These are phyloP conservation scores for Prionace glauca DNA, from an alignment of 2,797 vertebrate species.

Conservation along the genomic window DNA sequence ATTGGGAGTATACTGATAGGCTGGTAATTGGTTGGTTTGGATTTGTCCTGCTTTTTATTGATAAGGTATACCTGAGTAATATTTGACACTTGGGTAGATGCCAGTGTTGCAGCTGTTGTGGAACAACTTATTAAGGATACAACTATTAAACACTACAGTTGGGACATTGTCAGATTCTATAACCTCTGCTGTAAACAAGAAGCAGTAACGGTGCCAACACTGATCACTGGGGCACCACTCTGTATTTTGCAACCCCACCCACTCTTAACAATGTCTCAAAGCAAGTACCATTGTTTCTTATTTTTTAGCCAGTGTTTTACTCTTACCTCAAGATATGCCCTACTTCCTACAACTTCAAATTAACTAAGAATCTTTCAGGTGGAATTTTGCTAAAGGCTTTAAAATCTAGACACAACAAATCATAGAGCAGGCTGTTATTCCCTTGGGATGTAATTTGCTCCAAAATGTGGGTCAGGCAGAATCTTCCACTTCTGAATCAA, in stretches of 20 bases:
- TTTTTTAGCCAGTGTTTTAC: background rate
- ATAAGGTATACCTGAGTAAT: background rate
- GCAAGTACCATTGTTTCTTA: background rate
- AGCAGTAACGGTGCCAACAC: background rate
- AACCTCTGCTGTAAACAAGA: background rate
- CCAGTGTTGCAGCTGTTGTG: no score
- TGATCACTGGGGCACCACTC: background rate
- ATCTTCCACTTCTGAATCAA: background rate
- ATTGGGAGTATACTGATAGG: background rate
- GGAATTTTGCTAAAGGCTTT: background rate
- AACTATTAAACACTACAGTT: background rate
- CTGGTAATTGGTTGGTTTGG: background rate
- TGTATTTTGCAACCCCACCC: background rate
- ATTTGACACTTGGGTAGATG: background rate
- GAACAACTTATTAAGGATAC: no score
- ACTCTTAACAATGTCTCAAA: background rate
- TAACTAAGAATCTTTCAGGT: no score
- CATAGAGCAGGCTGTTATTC: background rate
- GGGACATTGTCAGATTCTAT: background rate
- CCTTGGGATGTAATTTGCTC: no score
- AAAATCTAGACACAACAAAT: background rate
- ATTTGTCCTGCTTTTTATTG: background rate
- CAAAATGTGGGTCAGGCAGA: background rate
- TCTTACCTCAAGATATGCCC: background rate
- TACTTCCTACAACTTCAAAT: background rate